These are phyloP conservation scores for Xylocampa areola DNA, from an alignment of 2,888 invertebrate genomes.

Conservation along the genomic window DNA sequence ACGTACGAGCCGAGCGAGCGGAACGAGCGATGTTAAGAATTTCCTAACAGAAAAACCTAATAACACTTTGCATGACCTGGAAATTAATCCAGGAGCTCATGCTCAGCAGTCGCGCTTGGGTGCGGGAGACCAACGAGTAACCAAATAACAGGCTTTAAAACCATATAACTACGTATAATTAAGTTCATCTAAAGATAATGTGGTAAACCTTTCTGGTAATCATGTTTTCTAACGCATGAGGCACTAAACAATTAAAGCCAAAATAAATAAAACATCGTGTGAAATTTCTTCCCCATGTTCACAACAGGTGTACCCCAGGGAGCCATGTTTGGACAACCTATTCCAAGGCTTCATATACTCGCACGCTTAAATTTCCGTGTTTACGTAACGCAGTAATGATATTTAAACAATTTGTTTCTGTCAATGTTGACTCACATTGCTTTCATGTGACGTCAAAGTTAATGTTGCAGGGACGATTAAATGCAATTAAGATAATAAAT, in stretches of 20 bases:
- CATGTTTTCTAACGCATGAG: background rate
- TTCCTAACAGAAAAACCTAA: too few species aligned
- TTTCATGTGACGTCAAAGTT: background rate
- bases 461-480: background rate
- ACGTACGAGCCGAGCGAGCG: too few species aligned
- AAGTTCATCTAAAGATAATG: too few species aligned
- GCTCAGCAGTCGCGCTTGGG: too few species aligned
- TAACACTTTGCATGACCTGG: too few species aligned
- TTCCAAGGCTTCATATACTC: constrained; percentile 6
- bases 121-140: too few species aligned
- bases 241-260: constrained; percentile 4
- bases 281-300: background rate
- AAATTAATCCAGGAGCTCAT: too few species aligned
- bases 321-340: constrained; percentile 10
- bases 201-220: too few species aligned
- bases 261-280: constrained; percentile 7
- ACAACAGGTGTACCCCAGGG: constrained; percentile 1
- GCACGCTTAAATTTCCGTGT: constrained; percentile 3
- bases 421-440: background rate
- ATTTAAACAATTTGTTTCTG: constrained; percentile 28
- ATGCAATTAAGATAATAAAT: background rate
- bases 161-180: too few species aligned
- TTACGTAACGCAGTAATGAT: constrained; percentile 25
- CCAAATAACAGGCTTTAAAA: too few species aligned
- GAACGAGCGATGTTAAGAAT: too few species aligned